Percentiles rank a stretch among this genome's conserved stretches.
Conservation (phyloP, 2,888 invertebrate genomes). For the Disparrhopalites patrizii region DNA sequence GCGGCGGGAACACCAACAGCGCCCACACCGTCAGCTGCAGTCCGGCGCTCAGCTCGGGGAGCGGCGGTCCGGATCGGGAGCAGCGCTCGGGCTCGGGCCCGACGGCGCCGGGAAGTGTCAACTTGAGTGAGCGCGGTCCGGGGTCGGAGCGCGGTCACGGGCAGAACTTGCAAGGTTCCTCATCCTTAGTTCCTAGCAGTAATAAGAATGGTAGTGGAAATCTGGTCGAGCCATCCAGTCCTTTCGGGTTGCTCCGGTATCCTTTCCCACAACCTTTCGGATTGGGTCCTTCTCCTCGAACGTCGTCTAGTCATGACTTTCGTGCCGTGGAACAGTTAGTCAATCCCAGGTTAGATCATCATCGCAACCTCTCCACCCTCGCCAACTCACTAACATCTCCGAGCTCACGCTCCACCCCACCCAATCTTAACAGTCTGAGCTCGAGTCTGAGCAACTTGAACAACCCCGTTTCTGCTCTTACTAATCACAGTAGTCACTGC, state of each 20-base stretch:
- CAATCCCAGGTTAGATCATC: conserved; percentile 39
- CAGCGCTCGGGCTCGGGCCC: conserved; percentile 19
- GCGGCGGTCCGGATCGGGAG: not conserved
- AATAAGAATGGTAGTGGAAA: conserved; percentile 24
- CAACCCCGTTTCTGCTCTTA: too few species aligned
- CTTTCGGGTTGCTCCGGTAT: conserved; percentile 43
- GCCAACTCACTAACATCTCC: conserved; percentile 26
- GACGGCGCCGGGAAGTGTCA: too few species aligned
- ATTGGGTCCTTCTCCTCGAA: conserved; percentile 37
- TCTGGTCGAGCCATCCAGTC: conserved; percentile 27
- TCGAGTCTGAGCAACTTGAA: conserved; percentile 15
- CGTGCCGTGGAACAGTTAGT: conserved; percentile 48
- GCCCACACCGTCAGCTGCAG: conserved; percentile 22
- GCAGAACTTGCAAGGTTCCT: conserved; percentile 12
- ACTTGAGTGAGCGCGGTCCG: too few species aligned
- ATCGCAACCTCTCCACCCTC: conserved; percentile 22
- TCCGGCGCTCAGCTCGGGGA: conserved; percentile 21
- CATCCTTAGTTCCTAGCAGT: conserved; percentile 26
- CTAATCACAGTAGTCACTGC: conserved; percentile 13
- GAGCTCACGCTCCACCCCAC: conserved; percentile 13
- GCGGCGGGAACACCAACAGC: not conserved
- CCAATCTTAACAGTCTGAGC: conserved; percentile 4
- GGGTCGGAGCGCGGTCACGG: too few species aligned
- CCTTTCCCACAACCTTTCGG: conserved; percentile 47
- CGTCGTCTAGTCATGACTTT: conserved; percentile 48